Evolutionary conservation across 30 jellyfish, hydroid and myxozoan genomes (phyloP).

Genomic region (Aurelia aurita complex sp. Pacific): DNA sequence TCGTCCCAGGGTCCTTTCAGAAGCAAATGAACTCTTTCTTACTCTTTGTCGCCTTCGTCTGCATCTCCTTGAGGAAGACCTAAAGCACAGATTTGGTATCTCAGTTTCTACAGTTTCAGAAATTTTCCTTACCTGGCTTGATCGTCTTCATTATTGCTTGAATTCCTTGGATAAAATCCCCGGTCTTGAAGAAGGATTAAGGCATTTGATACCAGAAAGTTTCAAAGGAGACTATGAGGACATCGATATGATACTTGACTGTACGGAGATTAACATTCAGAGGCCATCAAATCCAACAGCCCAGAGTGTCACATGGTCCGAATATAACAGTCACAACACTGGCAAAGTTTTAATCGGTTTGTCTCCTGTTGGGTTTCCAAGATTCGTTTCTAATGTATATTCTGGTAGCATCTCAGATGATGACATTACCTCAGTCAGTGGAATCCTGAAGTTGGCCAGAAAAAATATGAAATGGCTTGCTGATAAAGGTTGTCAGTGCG

Average conservation of each 20-base stretch:
- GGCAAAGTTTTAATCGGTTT: slow-evolving; percentile 13
- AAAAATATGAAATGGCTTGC: slow-evolving; percentile 19
- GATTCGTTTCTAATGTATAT: slow-evolving; percentile 5
- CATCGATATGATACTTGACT: slow-evolving; percentile 15
- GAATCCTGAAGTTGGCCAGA: slow-evolving; percentile 6
- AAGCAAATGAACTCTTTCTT: slow-evolving; percentile 5
- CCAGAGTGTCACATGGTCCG: slow-evolving; percentile 1
- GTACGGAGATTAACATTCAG: background rate
- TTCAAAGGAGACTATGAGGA: slow-evolving; percentile 23
- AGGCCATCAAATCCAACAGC: background rate
- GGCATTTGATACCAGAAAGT: slow-evolving; percentile 7
- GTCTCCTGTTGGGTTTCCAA: slow-evolving; percentile 2
- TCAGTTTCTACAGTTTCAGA: background rate
- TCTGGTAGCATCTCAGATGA: slow-evolving; percentile 31
- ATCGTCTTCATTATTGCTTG: slow-evolving; percentile 22
- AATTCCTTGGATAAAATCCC: background rate
- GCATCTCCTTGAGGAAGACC: slow-evolving; percentile 22
- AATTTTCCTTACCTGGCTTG: slow-evolving; percentile 29
- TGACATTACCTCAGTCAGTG: slow-evolving; percentile 29
- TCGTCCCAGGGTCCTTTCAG: slow-evolving; percentile 23
- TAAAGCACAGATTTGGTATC: background rate
- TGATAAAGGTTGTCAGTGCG: slow-evolving; percentile 13
- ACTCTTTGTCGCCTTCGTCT: background rate
- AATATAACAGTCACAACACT: slow-evolving; percentile 13
- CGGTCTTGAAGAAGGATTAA: background rate